Base-by-base conservation (phyloP, 2,888 invertebrate species). In the Eilema caniola region DNA sequence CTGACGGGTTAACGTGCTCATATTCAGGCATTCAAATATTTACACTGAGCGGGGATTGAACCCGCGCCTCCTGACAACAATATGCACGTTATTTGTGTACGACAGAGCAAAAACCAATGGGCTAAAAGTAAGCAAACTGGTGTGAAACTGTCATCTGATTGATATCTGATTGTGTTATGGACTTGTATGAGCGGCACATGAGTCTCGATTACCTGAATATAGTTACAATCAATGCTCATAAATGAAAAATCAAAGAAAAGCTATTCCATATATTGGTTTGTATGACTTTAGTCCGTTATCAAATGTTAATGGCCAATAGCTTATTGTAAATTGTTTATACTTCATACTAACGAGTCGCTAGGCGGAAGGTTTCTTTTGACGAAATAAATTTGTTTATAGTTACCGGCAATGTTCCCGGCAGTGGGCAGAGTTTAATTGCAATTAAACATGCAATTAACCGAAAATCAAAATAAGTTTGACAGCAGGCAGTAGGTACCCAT, bases 51-150 rank as follows among this genome's bases (percentile, higher is more conserved):
- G n/a, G n/a, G n/a, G n/a, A n/a, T n/a, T n/a, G n/a, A n/a, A n/a
- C n/a, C n/a, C n/a, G n/a, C n/a, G n/a, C n/a, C n/a, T n/a, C n/a
- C n/a, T n/a, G 5, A 7, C 33, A 33, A 33, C 33, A 33, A 33
- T n/a, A 33, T 37, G 33, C 33, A 37, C 12, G 33, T 37, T 24
- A 64, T 64, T 64, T 1, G 14, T 95, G 93, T 95, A 91, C 80
- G 90, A 93, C 95, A 92, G 90, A 75, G 94, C 93, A 95, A 94
- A 94, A 95, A 88, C 90, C 86, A 89, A 85, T 73, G 85, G 88
- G 81, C 77, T 75, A 10, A 88, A 66, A 66, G 2, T 2, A 74
- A 84, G 87, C 85, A 82, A 73, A 75, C 76, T 83, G 86, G 90
- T 85, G 94, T 94, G 95, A 95, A 94, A 66, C 91, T 89, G 90